phyloP scores from a whole-genome alignment of 2,888 invertebrate species.

The Agonopterix alstromeriana region DNA sequence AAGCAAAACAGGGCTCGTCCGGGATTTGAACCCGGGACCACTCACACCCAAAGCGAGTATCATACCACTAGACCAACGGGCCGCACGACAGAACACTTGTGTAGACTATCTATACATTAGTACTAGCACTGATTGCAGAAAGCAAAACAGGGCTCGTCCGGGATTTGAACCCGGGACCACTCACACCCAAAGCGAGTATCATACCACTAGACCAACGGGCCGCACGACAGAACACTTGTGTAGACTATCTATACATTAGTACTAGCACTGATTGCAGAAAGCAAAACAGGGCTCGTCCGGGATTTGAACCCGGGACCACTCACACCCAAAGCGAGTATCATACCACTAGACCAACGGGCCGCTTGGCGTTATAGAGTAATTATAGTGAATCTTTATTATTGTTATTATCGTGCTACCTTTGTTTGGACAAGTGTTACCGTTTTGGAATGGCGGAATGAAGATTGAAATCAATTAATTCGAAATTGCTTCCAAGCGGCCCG shows the following conservation, averaged over 20 bases:
- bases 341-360: slow-evolving; percentile 65
- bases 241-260: too few relatives aligned
- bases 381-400: neutral
- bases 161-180: too few relatives aligned
- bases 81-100: too few relatives aligned
- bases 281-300: slow-evolving; percentile 29
- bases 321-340: slow-evolving; percentile 50
- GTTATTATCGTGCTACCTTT: neutral
- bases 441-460: too few relatives aligned
- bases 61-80: slow-evolving; percentile 65
- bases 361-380: slow-evolving; percentile 1
- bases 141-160: too few relatives aligned
- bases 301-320: slow-evolving; percentile 69
- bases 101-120: too few relatives aligned
- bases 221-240: too few relatives aligned
- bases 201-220: too few relatives aligned
- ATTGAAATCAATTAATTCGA: too few relatives aligned
- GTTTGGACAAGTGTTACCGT: neutral
- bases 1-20: slow-evolving; percentile 30
- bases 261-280: too few relatives aligned
- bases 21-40: slow-evolving; percentile 69
- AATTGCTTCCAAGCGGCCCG: slow-evolving; percentile 30
- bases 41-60: slow-evolving; percentile 51
- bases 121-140: too few relatives aligned
- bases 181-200: too few relatives aligned